These are phyloP conservation scores for Toxotes jaculatrix DNA, from an alignment of 2,113 vertebrate species.

Conservation along the genomic window DNA sequence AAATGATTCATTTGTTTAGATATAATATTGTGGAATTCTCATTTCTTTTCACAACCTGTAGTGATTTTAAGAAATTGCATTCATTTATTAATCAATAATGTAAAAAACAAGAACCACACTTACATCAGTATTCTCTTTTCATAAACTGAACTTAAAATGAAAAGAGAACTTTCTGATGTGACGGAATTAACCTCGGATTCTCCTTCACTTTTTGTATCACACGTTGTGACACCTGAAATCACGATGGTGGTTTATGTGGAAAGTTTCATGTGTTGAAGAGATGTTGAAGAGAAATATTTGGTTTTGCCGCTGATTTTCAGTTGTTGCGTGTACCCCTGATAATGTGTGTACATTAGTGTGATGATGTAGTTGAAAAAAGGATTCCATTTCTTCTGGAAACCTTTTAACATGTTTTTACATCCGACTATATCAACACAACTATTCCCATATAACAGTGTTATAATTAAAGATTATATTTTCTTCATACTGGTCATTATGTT, in stretches of 20 bases:
- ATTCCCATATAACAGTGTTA: neutral
- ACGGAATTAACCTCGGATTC: conserved; percentile 3
- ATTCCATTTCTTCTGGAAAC: neutral
- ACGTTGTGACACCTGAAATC: conserved; percentile 35
- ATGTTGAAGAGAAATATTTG: conserved; percentile 23
- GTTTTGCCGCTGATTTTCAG: conserved; percentile 24
- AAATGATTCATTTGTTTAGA: neutral
- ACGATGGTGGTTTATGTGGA: conserved; percentile 30
- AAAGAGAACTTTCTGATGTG: conserved; percentile 24
- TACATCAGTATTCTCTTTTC: neutral
- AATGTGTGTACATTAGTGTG: neutral
- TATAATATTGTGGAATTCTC: neutral
- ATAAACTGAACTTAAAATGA: neutral
- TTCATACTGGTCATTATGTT: neutral
- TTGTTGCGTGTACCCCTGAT: neutral
- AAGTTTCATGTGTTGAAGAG: conserved; percentile 40
- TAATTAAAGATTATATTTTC: neutral
- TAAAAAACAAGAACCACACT: neutral
- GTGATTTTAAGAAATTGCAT: neutral
- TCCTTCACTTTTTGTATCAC: conserved; percentile 14
- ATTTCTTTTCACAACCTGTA: neutral
- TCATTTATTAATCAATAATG: neutral
- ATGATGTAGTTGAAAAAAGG: neutral
- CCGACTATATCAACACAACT: neutral
- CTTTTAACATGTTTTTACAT: neutral